phyloP scores from a whole-genome alignment of 2,888 invertebrate species.

The Mythimna pallens region DNA sequence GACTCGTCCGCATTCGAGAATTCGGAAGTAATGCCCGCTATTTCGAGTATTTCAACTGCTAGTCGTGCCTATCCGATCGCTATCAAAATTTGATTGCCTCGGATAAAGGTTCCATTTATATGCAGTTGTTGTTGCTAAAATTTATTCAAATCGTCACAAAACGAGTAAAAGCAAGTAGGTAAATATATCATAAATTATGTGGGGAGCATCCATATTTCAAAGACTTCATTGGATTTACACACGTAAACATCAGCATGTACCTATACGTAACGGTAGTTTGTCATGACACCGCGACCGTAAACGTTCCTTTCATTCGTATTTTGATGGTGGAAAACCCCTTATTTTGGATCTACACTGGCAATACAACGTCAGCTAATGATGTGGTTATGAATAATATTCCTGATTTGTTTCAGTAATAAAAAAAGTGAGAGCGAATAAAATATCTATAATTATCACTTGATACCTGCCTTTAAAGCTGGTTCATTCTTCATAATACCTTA shows the following conservation, averaged over 20 bases:
- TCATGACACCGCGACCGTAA: conserved; percentile 43
- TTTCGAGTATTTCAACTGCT: conserved; percentile 83
- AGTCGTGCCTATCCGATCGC: conserved; percentile 84
- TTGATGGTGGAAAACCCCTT: not conserved
- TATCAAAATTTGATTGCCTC: conserved; percentile 85
- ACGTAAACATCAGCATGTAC: conserved; percentile 61
- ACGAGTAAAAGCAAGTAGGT: conserved; percentile 59
- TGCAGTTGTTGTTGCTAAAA: conserved; percentile 75
- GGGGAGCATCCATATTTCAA: conserved; percentile 62
- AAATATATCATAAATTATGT: conserved; percentile 63
- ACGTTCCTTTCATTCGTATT: conserved; percentile 26
- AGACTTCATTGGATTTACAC: conserved; percentile 65
- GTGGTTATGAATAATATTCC: not conserved
- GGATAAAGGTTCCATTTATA: conserved; percentile 80
- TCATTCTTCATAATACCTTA: conserved; percentile 32
- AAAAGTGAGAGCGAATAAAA: not conserved
- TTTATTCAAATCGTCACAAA: conserved; percentile 68
- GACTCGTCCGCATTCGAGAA: conserved; percentile 80
- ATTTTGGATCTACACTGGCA: not conserved
- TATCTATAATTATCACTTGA: not conserved
- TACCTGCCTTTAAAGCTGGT: conserved; percentile 11
- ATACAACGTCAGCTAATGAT: not conserved
- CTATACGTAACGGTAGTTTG: conserved; percentile 46
- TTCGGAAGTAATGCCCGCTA: conserved; percentile 86
- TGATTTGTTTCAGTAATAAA: not conserved